Percentiles rank a stretch among this genome's conserved stretches.
These are phyloP conservation scores for Catocala nupta DNA, from an alignment of 2,888 invertebrate species.

Conservation along the genomic window DNA sequence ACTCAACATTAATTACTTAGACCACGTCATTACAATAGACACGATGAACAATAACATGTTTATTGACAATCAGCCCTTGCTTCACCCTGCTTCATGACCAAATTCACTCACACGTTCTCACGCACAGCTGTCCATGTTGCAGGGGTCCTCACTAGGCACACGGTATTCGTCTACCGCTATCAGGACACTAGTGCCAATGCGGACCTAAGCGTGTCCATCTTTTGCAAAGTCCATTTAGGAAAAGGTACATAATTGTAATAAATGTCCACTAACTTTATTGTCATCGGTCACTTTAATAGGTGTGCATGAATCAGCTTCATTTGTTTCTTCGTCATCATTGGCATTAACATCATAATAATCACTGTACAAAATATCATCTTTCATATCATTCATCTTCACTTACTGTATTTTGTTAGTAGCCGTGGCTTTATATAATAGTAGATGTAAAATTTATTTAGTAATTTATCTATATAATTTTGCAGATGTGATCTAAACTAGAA, in stretches of 20 bases:
- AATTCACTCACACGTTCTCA: slow-evolving; percentile 47
- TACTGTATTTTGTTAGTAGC: slow-evolving; percentile 9
- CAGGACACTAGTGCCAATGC: slow-evolving; percentile 83
- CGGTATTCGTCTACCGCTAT: slow-evolving; percentile 84
- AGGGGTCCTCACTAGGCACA: slow-evolving; percentile 85
- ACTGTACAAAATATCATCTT: slow-evolving; percentile 33
- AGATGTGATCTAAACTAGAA: too few species aligned
- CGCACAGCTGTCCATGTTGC: slow-evolving; percentile 69
- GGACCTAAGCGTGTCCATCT: slow-evolving; percentile 85
- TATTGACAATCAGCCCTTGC: slow-evolving; percentile 6
- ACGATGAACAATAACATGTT: too few species aligned
- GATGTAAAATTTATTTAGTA: too few species aligned
- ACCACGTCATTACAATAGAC: too few species aligned
- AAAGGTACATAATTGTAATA: slow-evolving; percentile 79
- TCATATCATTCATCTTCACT: slow-evolving; percentile 14
- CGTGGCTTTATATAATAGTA: background rate
- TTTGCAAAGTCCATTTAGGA: slow-evolving; percentile 87
- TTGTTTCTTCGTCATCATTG: slow-evolving; percentile 24
- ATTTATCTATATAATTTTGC: too few species aligned
- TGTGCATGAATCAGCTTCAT: slow-evolving; percentile 37
- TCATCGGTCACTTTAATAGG: slow-evolving; percentile 34
- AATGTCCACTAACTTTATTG: slow-evolving; percentile 57
- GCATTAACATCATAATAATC: slow-evolving; percentile 19
- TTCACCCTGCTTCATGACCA: slow-evolving; percentile 36
- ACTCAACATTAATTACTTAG: too few species aligned